Evolutionary conservation across 1,140 invertebrate genomes (phyloP).

Genomic region (Zaprionus taronus): DNA sequence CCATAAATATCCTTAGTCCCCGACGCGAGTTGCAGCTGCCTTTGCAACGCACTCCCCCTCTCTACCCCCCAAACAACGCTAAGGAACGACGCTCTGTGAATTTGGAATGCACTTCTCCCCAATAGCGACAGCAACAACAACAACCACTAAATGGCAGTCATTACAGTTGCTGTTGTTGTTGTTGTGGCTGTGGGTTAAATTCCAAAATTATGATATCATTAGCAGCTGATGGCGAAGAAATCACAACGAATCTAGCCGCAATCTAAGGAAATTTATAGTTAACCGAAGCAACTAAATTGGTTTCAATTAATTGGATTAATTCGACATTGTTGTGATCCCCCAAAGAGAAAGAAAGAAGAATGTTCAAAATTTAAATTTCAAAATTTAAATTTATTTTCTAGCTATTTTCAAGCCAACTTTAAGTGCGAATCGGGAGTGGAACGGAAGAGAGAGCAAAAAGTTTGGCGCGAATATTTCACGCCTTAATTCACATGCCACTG

Average conservation of each 20-base stretch:
- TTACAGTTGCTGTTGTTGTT: slow-evolving; percentile 19
- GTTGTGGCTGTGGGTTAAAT: slow-evolving; percentile 10
- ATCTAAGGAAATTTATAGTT: too few species aligned
- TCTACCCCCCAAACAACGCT: not conserved
- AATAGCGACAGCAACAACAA: not conserved
- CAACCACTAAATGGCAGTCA: slow-evolving; percentile 14
- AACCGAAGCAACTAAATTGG: not conserved
- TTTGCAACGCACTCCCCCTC: not conserved
- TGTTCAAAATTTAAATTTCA: not conserved
- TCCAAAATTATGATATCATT: slow-evolving; percentile 33
- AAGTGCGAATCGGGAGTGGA: not conserved
- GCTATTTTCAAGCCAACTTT: slow-evolving; percentile 20
- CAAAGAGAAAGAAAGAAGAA: too few species aligned
- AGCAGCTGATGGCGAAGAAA: slow-evolving; percentile 3
- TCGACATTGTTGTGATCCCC: not conserved
- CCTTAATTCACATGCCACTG: slow-evolving; percentile 70
- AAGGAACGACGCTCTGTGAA: not conserved
- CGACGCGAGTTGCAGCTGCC: not conserved
- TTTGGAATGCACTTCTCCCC: slow-evolving; percentile 25
- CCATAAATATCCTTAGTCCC: slow-evolving; percentile 39
- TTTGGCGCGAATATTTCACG: slow-evolving; percentile 62
- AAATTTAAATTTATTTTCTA: not conserved
- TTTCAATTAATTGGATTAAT: slow-evolving; percentile 24
- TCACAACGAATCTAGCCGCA: not conserved
- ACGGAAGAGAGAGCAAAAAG: not conserved